Evolutionary conservation across 2,797 vertebrate genomes (phyloP), one percentile per base, ranked within the genome.

Genomic region (Betta splendens): DNA sequence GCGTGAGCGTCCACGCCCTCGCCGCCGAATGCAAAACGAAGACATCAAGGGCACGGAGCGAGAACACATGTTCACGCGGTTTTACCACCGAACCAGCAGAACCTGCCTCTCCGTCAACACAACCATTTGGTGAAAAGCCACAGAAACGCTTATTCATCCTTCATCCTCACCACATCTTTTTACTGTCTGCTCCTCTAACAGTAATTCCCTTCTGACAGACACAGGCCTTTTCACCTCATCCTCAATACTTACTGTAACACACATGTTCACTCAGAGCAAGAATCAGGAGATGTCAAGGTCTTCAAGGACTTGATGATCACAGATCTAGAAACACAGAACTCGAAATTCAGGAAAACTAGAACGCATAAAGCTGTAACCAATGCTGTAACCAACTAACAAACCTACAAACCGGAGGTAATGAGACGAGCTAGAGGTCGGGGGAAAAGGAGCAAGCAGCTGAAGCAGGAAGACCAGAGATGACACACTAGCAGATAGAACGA

Each of bases 11-110:
- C 11, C 12, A 20, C 66, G 33, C 22, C 54, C 35, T 72, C 48
- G 16, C 18, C 51, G 29, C 33, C 33, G 33, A 31, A 18, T 43
- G 20, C 50, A 64, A 58, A 70, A 65, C 66, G 46, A 68, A 78
- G 36, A 73, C 71, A 75, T 79, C 67, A 71, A 75, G 49, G 44
- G 42, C 17, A 52, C 59, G 17, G 26, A 78, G 63, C 54, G 53
- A 80, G 76, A 72, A 68, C 69, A 81, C 11, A 49, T 79, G 61
- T 48, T 61, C 33, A 44, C 53, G 38, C 37, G 71, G 29, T 44
- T 35, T 21, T 43, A 69, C 38, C 52, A 73, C 43, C 9, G 48
- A 69, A 62, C 75, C 69, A 59, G 57, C 53, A 61, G 70, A 58
- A 37, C 51, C 67, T 43, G 60, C 45, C 69, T 77, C 70, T 71